Evolutionary conservation across 1,140 invertebrate species (phyloP).

Genomic region (Drosophila sucinea): DNA sequence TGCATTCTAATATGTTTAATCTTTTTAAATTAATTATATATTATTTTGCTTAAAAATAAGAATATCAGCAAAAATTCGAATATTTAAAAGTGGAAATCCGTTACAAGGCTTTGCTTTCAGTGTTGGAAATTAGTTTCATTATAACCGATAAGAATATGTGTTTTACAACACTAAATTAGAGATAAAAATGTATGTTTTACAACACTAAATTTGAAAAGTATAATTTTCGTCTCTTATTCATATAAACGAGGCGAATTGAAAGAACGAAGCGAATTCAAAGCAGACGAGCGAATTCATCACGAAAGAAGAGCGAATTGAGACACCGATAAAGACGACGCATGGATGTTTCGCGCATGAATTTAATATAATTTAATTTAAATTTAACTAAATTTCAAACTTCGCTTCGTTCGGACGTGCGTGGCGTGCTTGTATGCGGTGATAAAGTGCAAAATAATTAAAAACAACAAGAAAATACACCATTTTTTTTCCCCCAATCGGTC

Average conservation of each 20-base stretch:
- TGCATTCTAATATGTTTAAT: too few relatives aligned
- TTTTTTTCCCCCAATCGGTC: background rate
- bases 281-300: background rate
- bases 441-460: slow-evolving; percentile 29
- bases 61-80: too few relatives aligned
- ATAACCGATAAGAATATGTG: too few relatives aligned
- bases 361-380: slow-evolving; percentile 11
- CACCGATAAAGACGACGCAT: slow-evolving; percentile 10
- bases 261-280: background rate
- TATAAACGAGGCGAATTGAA: background rate
- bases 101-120: background rate
- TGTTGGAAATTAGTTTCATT: too few relatives aligned
- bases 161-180: background rate
- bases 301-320: background rate
- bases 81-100: background rate
- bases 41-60: too few relatives aligned
- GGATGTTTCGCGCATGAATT: background rate
- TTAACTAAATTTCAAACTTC: slow-evolving; percentile 5
- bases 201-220: background rate
- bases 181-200: background rate
- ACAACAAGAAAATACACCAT: background rate
- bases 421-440: slow-evolving; percentile 2
- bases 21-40: too few relatives aligned
- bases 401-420: slow-evolving; percentile 2
- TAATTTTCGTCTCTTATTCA: background rate